Percentiles rank a stretch among this genome's conserved stretches.
phyloP scores from a whole-genome alignment of 1,140 invertebrate species.

The Laodelphax striatellus region DNA sequence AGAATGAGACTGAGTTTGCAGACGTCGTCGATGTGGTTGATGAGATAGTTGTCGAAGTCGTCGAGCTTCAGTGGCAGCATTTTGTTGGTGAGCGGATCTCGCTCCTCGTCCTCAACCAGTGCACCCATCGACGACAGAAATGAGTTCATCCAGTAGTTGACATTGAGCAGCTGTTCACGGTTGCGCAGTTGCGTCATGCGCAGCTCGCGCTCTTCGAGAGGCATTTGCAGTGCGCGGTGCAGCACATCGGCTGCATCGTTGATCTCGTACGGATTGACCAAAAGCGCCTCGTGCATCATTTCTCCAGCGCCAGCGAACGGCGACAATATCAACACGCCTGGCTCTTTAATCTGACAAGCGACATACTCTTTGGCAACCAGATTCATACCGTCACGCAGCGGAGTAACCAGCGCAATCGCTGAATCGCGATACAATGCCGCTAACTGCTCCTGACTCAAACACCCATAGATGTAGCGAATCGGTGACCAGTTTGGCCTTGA shows the following conservation, averaged over 20 bases:
- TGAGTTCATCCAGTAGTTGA: conserved; percentile 79
- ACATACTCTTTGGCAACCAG: conserved; percentile 88
- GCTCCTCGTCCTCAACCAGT: conserved; percentile 54
- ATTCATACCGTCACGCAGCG: conserved; percentile 85
- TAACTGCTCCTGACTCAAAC: conserved; percentile 72
- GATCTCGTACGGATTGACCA: conserved; percentile 84
- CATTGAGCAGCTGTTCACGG: conserved; percentile 70
- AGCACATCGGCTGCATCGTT: conserved; percentile 78
- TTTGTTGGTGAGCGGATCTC: conserved; percentile 65
- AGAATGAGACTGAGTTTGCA: conserved; percentile 73
- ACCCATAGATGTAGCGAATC: conserved; percentile 83
- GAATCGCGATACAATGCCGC: conserved; percentile 77
- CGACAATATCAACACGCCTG: conserved; percentile 78
- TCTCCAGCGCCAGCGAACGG: conserved; percentile 84
- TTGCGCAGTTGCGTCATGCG: conserved; percentile 75
- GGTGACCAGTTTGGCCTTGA: conserved; percentile 84
- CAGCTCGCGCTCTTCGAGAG: conserved; percentile 72
- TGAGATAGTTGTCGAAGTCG: conserved; percentile 76
- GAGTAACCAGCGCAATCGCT: conserved; percentile 75
- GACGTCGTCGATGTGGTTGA: conserved; percentile 75
- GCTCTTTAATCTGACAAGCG: conserved; percentile 77
- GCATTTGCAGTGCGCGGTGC: conserved; percentile 76
- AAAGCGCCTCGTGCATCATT: conserved; percentile 82
- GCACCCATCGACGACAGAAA: conserved; percentile 81
- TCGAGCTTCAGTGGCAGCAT: conserved; percentile 79